A percentile compares a stretch with the other conserved stretches of the same genome.
These are phyloP conservation scores for Tolmerus cingulatus DNA, from an alignment of 2,888 invertebrate genomes.

Conservation along the genomic window DNA sequence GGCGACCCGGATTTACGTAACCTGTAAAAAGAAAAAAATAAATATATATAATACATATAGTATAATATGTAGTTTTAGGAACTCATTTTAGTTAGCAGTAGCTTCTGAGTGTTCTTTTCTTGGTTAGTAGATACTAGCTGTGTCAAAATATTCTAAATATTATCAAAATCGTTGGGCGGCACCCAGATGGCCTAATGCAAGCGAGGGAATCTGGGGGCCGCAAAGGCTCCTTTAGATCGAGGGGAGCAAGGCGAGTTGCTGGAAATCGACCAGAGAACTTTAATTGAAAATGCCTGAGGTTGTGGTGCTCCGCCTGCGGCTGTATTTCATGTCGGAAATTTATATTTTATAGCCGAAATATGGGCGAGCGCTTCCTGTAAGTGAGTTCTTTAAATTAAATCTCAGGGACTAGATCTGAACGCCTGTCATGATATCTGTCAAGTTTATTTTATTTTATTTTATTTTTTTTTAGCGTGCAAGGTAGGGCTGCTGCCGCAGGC, in stretches of 20 bases:
- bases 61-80: background rate
- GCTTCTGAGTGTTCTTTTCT: background rate
- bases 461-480: background rate
- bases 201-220: background rate
- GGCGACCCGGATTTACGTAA: no score
- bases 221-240: background rate
- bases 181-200: background rate
- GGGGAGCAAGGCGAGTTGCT: background rate
- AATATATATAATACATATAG: no score
- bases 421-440: slow-evolving; percentile 41
- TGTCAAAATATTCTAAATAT: background rate
- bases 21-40: no score
- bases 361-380: slow-evolving; percentile 24
- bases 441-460: background rate
- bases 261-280: slow-evolving; percentile 21
- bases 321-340: slow-evolving; percentile 31
- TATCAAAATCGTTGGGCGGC: background rate
- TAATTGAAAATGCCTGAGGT: slow-evolving; percentile 37
- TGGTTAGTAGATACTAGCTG: background rate
- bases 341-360: slow-evolving; percentile 39
- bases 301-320: background rate
- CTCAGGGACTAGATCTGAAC: slow-evolving; percentile 28
- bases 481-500: background rate
- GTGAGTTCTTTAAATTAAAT: slow-evolving; percentile 41
- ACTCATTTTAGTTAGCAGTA: background rate